A percentile compares a stretch with the other conserved stretches of the same genome.
phyloP scores from a whole-genome alignment of 2,888 invertebrate species.

The Lithophane socia region DNA sequence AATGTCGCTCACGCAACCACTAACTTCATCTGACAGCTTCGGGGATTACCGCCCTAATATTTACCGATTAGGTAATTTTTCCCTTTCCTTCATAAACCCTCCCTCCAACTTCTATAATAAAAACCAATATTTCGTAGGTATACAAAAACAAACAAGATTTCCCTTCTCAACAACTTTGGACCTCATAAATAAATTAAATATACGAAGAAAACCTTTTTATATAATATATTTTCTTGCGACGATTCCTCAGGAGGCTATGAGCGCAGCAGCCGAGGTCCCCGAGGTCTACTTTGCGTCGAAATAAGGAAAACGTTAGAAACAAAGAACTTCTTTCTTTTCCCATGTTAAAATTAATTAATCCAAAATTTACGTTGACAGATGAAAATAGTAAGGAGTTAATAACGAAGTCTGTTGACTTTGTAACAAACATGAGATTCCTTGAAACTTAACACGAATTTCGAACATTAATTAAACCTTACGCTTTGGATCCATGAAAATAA shows the following conservation, averaged over 20 bases:
- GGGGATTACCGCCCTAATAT: conserved; percentile 45
- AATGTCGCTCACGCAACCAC: conserved; percentile 36
- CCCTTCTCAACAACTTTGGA: conserved; percentile 28
- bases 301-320: conserved; percentile 29
- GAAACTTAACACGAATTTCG: conserved; percentile 47
- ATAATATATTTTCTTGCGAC: conserved; percentile 39
- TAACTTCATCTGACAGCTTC: conserved; percentile 44
- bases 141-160: conserved; percentile 40
- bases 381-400: conserved; percentile 35
- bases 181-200: conserved; percentile 52
- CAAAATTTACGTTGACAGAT: conserved; percentile 27
- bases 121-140: conserved; percentile 33
- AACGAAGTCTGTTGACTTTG: conserved; percentile 21
- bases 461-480: conserved; percentile 52
- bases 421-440: conserved; percentile 25
- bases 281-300: conserved; percentile 26
- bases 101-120: conserved; percentile 20
- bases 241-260: conserved; percentile 32
- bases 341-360: conserved; percentile 31
- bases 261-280: conserved; percentile 11
- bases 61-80: conserved; percentile 40
- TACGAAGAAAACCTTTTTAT: conserved; percentile 50
- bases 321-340: not conserved
- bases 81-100: conserved; percentile 14
- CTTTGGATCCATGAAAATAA: conserved; percentile 40